A percentile compares a stretch with the other conserved stretches of the same genome.
These are phyloP conservation scores for Lethrus apterus DNA, from an alignment of 1,140 invertebrate genomes.

Conservation along the genomic window DNA sequence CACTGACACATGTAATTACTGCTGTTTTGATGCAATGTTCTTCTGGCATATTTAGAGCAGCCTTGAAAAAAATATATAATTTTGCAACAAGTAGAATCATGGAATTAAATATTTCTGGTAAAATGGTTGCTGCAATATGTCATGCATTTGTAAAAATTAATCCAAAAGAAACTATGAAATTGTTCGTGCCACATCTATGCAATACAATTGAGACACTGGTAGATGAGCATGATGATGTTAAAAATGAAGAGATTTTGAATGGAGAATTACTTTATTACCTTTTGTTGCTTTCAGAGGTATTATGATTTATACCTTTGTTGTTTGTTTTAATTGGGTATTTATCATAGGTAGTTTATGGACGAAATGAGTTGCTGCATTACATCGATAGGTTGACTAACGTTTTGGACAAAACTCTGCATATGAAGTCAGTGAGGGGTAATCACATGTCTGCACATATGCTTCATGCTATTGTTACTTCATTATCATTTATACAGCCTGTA, in stretches of 20 bases:
- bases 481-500: conserved; percentile 54
- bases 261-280: conserved; percentile 73
- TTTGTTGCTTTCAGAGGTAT: conserved; percentile 63
- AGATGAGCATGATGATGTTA: conserved; percentile 50
- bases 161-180: conserved; percentile 57
- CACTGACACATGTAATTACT: conserved; percentile 59
- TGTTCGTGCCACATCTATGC: conserved; percentile 65
- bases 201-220: conserved; percentile 50
- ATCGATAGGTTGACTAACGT: conserved; percentile 45
- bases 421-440: conserved; percentile 49
- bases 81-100: conserved; percentile 69
- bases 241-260: conserved; percentile 68
- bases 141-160: conserved; percentile 63
- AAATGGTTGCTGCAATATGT: conserved; percentile 57
- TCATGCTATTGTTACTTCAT: conserved; percentile 45
- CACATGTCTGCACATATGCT: conserved; percentile 44
- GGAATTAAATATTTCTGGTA: conserved; percentile 76
- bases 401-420: conserved; percentile 46
- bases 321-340: conserved; percentile 3
- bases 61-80: conserved; percentile 62
- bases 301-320: neutral
- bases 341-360: conserved; percentile 34
- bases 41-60: conserved; percentile 55
- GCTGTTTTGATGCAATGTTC: conserved; percentile 54
- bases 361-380: conserved; percentile 45